These are phyloP conservation scores for Drosophila willistoni DNA, from an alignment of 1,140 invertebrate species.

Conservation along the genomic window DNA sequence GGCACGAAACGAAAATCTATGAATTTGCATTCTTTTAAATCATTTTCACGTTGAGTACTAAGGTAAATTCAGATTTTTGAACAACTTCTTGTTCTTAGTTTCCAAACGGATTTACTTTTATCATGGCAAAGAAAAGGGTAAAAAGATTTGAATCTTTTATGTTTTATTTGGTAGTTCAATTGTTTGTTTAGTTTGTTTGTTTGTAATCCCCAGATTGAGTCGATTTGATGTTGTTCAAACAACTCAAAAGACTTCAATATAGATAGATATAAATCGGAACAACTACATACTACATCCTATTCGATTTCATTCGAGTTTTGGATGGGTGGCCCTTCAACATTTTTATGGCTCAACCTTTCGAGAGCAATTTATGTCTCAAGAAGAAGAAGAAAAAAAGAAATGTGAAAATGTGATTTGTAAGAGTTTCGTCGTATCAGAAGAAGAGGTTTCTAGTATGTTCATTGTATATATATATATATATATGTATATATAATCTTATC, in stretches of 20 bases:
- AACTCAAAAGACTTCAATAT: slow-evolving; percentile 1
- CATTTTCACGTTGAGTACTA: too few species aligned
- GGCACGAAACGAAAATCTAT: too few species aligned
- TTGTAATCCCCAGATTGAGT: background rate
- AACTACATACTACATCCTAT: background rate
- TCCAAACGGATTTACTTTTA: too few species aligned
- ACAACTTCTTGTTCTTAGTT: too few species aligned
- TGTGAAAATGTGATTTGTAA: background rate
- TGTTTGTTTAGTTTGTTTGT: background rate
- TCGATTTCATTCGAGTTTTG: too few species aligned
- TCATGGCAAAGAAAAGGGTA: too few species aligned
- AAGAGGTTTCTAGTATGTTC: background rate
- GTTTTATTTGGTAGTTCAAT: background rate
- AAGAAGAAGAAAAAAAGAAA: background rate
- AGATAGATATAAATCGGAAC: background rate
- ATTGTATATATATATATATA: too few species aligned
- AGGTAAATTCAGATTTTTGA: too few species aligned
- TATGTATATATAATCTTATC: background rate
- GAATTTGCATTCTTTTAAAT: too few species aligned
- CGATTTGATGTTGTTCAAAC: slow-evolving; percentile 2
- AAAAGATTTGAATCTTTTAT: too few species aligned
- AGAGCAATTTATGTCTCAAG: slow-evolving; percentile 8
- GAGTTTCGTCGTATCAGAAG: background rate
- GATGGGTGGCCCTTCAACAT: background rate
- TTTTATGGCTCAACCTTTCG: background rate